Base-by-base conservation (phyloP, 2,113 vertebrate genomes). In the Albula goreensis region DNA sequence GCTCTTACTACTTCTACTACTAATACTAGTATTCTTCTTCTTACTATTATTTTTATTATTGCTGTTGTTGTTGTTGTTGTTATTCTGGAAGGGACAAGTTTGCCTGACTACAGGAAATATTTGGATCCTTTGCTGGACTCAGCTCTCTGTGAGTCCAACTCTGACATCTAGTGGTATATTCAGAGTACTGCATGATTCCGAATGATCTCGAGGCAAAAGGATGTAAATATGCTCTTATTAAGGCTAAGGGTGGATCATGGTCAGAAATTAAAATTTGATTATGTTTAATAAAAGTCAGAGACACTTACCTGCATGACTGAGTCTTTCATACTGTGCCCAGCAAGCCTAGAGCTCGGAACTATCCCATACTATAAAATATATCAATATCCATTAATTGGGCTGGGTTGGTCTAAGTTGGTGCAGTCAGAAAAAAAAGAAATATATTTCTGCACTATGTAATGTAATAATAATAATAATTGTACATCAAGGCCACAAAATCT, bases 121-220 rank as follows among this genome's bases (percentile, higher is more conserved):
- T 66, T 66, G 17, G 60, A 3, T 19, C 15, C 17, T 19, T 5
- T 3, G 60, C 19, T 19, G 2, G 60, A 3, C 22, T 66, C 60
- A 19, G 17, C 4, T 66, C 17, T 22, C 82, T 13, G 48, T 57
- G 83, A 74, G 52, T 57, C 48, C 6, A 57, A 48, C 50, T 85
- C 74, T 57, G 74, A 70, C 83, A 85, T 57, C 83, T 78, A 79
- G 70, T 85, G 83, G 25, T 53, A 49, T n/a, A 74, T 78, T 56
- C 11, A n/a, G 50, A 79, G 41, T 78, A 85, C 52, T 56, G 52
- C 83, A 6, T 53, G n/a, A n/a, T 50, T 49, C 51, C 77, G 9
- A 50, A 48, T 9, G 49, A 48, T 4, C 17, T n/a, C 17, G 51
- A 15, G 50, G n/a, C 50, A 74, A 48, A 31, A 4, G 4, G 15